Evolutionary conservation across 2,113 vertebrate genomes (phyloP).

Genomic region (Lepus europaeus): DNA sequence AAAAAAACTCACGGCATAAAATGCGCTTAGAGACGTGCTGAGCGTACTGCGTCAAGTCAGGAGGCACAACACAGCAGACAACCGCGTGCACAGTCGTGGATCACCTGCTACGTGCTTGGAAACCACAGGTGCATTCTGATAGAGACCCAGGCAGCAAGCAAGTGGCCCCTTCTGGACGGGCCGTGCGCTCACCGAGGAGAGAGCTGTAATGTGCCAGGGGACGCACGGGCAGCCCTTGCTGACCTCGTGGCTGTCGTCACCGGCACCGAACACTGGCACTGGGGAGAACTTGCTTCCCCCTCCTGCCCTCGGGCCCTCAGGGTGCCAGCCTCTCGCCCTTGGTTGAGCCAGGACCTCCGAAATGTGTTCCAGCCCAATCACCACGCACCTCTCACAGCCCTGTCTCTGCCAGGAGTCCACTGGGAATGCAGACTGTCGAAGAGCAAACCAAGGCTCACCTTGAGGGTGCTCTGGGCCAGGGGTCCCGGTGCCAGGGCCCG

Average conservation of each 20-base stretch:
- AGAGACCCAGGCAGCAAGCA: no score
- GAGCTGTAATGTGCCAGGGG: accelerated
- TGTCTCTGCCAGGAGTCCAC: accelerated
- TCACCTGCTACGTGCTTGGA: neutral
- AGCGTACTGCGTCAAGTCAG: neutral
- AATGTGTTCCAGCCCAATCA: accelerated
- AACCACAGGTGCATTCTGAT: neutral
- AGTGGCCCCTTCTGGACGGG: accelerated
- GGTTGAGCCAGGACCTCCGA: neutral
- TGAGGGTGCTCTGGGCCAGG: no score
- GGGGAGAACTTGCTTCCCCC: neutral
- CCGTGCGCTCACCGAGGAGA: accelerated
- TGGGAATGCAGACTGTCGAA: no score
- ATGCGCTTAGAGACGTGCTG: neutral
- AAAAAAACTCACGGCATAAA: neutral
- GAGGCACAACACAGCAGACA: neutral
- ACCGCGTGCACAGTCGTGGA: accelerated
- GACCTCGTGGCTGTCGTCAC: accelerated
- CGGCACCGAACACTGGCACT: accelerated
- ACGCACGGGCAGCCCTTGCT: accelerated
- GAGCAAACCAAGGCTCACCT: accelerated
- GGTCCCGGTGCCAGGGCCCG: no score
- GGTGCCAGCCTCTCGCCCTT: accelerated
- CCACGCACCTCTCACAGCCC: accelerated
- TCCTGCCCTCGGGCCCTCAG: neutral